These are phyloP conservation scores for Stenodema calcarata DNA, from an alignment of 2,888 invertebrate species.

Conservation along the genomic window DNA sequence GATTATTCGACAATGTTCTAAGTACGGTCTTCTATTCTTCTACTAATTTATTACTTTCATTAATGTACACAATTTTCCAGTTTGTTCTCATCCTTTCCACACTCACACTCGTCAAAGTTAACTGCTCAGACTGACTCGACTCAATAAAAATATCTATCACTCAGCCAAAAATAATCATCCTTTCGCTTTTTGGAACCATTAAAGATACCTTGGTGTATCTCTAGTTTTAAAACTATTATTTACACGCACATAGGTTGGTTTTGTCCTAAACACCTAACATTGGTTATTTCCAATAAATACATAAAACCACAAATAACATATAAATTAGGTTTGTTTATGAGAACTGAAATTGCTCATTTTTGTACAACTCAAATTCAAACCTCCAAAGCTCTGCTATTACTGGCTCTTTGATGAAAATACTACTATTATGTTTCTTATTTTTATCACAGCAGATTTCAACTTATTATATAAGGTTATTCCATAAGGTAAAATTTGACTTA, in stretches of 20 bases:
- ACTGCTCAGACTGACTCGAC: not conserved
- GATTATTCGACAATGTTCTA: not conserved
- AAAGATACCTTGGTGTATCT: not conserved
- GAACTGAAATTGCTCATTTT: not conserved
- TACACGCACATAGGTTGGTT: not conserved
- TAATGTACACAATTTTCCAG: not conserved
- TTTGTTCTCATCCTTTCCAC: not conserved
- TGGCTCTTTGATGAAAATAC: slow-evolving; percentile 31
- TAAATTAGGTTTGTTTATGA: not conserved
- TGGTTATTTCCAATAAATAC: not conserved
- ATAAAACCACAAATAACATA: not conserved
- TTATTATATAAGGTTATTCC: slow-evolving; percentile 14
- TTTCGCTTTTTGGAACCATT: not conserved
- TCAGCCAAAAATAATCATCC: not conserved
- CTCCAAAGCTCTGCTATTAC: slow-evolving; percentile 2
- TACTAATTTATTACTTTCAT: not conserved
- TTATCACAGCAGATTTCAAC: slow-evolving; percentile 45
- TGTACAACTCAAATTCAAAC: not conserved
- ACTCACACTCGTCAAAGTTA: not conserved
- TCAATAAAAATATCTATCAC: not conserved
- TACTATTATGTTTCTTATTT: slow-evolving; percentile 18
- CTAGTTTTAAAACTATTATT: not conserved
- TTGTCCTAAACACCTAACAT: not conserved
- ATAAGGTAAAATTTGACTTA: slow-evolving; percentile 6
- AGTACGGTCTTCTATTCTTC: not conserved